Evolutionary conservation across 1,140 invertebrate species (phyloP), one percentile per base, ranked within the genome.

Genomic region (Lerema accius): DNA sequence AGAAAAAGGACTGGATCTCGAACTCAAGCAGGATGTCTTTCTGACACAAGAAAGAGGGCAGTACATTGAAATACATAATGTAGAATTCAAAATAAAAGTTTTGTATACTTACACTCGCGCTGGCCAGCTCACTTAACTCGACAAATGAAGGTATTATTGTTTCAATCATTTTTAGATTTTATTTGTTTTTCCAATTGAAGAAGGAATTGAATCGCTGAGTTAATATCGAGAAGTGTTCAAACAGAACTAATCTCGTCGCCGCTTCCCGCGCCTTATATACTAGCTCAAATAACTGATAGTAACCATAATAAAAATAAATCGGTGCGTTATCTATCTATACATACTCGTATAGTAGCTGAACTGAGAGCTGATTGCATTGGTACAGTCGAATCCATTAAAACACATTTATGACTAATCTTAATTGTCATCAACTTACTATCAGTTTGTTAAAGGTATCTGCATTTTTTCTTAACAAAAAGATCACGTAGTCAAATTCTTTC

Each of bases 101-200:
- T n/a, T n/a, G n/a, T 37, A 35, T 43, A 67, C 69, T 65, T 58
- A 71, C 69, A 28, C 64, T 53, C 2, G 55, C 16, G 40, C 72
- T 71, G 10, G 58, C 69, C 11, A 71, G 60, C 19, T 75, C 72
- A 32, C 66, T 75, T 0, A 75, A 43, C 17, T 69, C 50, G 2
- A 66, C 50, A 50, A 75, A 75, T 14, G 69, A 58, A 2, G 72
- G 72, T 37, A 63, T n/a, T 11, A 55, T 60, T 26, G 65, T 69
- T 14, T 75, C 66, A 14, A 69, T 59, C 72, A 75, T 75, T n/a
- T 42, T 69, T 14, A 1, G 0, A 35, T 16, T 53, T 51, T 37
- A 35, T 50, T 49, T 32, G 35, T 16, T 35, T 37, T 16, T 15
- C 4, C 13, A 32, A 49, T 14, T 49, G 4, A 37, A 50, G 0